A percentile compares a stretch with the other conserved stretches of the same genome.
Evolutionary conservation across 2,888 invertebrate species (phyloP).

Genomic region (Barypeithes pellucidus): DNA sequence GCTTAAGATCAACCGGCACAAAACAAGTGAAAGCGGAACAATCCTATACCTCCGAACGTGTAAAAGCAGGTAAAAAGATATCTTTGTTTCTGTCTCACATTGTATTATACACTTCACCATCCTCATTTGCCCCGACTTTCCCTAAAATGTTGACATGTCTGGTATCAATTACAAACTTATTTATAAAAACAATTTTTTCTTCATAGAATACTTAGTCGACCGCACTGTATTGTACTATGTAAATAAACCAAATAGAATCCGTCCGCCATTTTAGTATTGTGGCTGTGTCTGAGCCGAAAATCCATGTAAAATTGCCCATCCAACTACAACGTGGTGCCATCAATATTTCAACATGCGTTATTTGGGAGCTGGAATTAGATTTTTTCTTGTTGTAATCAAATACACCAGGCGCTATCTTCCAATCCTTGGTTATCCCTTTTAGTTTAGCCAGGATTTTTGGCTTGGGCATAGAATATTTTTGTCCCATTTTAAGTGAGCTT

Average conservation of each 20-base stretch:
- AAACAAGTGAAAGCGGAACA: too few species aligned
- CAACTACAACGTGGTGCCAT: conserved; percentile 21
- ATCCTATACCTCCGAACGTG: too few species aligned
- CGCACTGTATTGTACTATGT: background rate
- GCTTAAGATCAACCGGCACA: too few species aligned
- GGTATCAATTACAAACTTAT: too few species aligned
- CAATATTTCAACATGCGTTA: conserved; percentile 33
- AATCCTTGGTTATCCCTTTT: conserved; percentile 25
- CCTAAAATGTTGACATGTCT: too few species aligned
- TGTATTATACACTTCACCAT: too few species aligned
- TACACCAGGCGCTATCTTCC: conserved; percentile 20
- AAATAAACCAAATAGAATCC: conserved; percentile 12
- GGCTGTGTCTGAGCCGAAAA: conserved; percentile 34
- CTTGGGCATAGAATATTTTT: background rate
- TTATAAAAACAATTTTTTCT: too few species aligned
- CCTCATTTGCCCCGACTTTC: too few species aligned
- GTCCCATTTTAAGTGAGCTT: conserved; percentile 1
- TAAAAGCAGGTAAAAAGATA: too few species aligned
- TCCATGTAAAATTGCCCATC: conserved; percentile 42
- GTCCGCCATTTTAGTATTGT: conserved; percentile 35
- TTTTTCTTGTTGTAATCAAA: conserved; percentile 25
- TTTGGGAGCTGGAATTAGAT: conserved; percentile 30
- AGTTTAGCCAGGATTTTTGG: conserved; percentile 22
- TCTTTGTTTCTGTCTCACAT: too few species aligned
- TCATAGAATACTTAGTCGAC: too few species aligned